phyloP scores from a whole-genome alignment of 1,140 invertebrate species.

The Drosophila malerkotliana region DNA sequence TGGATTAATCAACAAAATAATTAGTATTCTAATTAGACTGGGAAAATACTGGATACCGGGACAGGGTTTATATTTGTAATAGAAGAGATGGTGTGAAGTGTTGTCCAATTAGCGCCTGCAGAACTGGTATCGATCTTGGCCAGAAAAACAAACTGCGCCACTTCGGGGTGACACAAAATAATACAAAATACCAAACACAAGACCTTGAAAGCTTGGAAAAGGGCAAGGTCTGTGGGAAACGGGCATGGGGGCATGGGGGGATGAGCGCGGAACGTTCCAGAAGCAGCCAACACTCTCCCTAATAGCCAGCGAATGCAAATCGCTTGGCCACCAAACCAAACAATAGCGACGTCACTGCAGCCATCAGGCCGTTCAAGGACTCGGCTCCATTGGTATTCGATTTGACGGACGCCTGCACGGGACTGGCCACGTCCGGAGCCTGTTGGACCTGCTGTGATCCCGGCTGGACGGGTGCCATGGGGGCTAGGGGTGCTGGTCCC shows the following conservation, averaged over 20 bases:
- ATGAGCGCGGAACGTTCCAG: constrained; percentile 25
- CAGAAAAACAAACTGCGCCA: neutral
- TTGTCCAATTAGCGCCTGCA: constrained; percentile 37
- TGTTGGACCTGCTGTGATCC: constrained; percentile 43
- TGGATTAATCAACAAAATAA: neutral
- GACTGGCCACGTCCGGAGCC: constrained; percentile 41
- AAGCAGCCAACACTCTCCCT: neutral
- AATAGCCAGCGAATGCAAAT: constrained; percentile 10
- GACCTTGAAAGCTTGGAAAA: neutral
- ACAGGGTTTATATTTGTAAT: neutral
- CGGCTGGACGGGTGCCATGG: constrained; percentile 54
- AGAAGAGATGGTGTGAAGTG: constrained; percentile 23
- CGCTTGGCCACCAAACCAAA: constrained; percentile 11
- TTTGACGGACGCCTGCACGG: constrained; percentile 65
- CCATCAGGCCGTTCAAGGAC: constrained; percentile 3
- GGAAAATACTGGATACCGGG: constrained; percentile 10
- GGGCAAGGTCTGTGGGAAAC: neutral
- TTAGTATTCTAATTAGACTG: neutral
- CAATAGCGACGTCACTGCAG: neutral
- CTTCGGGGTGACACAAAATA: neutral
- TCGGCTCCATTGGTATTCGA: constrained; percentile 28
- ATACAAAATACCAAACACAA: neutral
- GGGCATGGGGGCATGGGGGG: neutral
- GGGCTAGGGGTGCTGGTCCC: constrained; percentile 59
- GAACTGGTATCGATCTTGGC: constrained; percentile 31